Conservation (phyloP, 2,888 invertebrate species). For the Philonicus albiceps region DNA sequence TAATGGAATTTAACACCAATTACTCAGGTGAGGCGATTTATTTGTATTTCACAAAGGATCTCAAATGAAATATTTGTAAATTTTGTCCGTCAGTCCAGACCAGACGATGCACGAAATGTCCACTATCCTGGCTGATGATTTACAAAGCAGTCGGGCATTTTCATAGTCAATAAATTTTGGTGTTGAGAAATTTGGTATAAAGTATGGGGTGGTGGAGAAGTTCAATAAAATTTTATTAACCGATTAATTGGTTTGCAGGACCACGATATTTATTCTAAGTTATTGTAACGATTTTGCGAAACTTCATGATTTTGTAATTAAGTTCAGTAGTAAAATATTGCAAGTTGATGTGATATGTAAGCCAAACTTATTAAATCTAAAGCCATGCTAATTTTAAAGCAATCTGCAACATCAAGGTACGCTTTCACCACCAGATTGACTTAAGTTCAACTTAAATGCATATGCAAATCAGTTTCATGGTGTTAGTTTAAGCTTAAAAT, state of each 20-base stretch:
- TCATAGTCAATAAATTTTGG: neutral
- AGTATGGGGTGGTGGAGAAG: neutral
- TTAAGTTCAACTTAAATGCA: no score
- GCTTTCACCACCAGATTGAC: no score
- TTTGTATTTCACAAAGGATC: neutral
- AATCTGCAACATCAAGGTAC: no score
- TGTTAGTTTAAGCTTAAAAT: no score
- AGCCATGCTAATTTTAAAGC: no score
- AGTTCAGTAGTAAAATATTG: neutral
- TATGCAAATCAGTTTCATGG: no score
- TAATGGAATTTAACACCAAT: conserved; percentile 37
- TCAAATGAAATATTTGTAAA: neutral
- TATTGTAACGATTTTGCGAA: neutral
- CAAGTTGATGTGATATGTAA: no score
- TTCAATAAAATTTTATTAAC: neutral
- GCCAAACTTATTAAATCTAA: no score
- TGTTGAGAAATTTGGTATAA: neutral
- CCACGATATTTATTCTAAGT: neutral
- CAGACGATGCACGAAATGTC: neutral
- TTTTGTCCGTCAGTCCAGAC: neutral
- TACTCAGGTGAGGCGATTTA: conserved; percentile 5
- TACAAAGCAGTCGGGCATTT: neutral
- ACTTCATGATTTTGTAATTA: neutral
- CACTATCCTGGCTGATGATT: neutral
- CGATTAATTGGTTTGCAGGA: neutral